Conservation (phyloP, 2,888 invertebrate species). For the Ichneumoninae sp. region DNA sequence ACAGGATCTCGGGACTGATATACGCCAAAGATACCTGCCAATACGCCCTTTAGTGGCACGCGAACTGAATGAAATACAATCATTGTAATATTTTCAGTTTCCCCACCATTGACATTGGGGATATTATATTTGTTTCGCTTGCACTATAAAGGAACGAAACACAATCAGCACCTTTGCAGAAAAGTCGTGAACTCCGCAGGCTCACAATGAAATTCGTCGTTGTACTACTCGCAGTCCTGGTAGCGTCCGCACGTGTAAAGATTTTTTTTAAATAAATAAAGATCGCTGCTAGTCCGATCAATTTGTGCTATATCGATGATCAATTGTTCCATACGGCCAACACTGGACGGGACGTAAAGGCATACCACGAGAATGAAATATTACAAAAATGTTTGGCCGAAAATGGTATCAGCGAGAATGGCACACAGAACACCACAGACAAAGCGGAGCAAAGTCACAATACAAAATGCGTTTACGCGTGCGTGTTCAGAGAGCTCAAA, state of each 20-base stretch:
- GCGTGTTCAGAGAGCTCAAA: neutral
- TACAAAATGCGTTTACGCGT: neutral
- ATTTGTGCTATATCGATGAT: neutral
- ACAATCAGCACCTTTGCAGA: neutral
- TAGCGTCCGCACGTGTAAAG: neutral
- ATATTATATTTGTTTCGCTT: neutral
- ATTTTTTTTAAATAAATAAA: neutral
- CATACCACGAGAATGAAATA: too few relatives aligned
- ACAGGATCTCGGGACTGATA: neutral
- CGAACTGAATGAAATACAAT: neutral
- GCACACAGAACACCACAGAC: neutral
- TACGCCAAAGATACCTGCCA: neutral
- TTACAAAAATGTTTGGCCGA: neutral
- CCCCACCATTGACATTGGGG: neutral
- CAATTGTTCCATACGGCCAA: neutral
- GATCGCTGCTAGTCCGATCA: neutral
- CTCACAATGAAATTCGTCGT: neutral
- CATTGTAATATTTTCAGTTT: neutral
- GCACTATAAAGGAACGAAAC: neutral
- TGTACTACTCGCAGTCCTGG: neutral
- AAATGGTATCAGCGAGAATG: neutral
- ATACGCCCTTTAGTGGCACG: neutral
- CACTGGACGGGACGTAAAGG: neutral
- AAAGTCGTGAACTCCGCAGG: neutral
- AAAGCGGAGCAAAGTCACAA: neutral